phyloP scores from a whole-genome alignment of 2,113 vertebrate genomes.

The Octodon degus region DNA sequence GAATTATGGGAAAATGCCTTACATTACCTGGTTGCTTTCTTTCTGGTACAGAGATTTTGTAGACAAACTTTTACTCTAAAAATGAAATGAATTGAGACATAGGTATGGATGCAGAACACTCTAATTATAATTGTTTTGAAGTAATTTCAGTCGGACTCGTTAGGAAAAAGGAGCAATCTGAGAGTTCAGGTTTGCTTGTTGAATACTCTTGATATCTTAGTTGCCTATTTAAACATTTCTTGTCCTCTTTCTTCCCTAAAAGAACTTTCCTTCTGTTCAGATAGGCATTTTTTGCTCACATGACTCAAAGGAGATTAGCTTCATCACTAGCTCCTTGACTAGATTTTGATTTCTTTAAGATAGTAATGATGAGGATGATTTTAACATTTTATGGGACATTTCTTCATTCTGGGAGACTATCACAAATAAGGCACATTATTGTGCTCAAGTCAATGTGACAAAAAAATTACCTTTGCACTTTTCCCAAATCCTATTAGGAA shows the following conservation, averaged over 20 bases:
- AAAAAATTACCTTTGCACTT: not conserved
- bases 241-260: not conserved
- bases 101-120: not conserved
- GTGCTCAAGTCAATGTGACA: not conserved
- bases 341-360: not conserved
- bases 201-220: not conserved
- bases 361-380: not conserved
- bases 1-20: not conserved
- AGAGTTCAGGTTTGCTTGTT: not conserved
- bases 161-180: not conserved
- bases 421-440: not conserved
- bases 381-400: not conserved
- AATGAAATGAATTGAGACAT: not conserved
- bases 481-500: not conserved
- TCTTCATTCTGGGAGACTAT: not conserved
- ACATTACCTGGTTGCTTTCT: not conserved
- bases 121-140: not conserved
- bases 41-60: not conserved
- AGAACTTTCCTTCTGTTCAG: not conserved
- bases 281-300: not conserved
- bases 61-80: not conserved
- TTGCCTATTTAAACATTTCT: not conserved
- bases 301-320: not conserved
- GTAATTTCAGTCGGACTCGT: not conserved
- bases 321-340: not conserved